Conservation (phyloP, 2,888 invertebrate species). For the Drosophila prolongata region DNA sequence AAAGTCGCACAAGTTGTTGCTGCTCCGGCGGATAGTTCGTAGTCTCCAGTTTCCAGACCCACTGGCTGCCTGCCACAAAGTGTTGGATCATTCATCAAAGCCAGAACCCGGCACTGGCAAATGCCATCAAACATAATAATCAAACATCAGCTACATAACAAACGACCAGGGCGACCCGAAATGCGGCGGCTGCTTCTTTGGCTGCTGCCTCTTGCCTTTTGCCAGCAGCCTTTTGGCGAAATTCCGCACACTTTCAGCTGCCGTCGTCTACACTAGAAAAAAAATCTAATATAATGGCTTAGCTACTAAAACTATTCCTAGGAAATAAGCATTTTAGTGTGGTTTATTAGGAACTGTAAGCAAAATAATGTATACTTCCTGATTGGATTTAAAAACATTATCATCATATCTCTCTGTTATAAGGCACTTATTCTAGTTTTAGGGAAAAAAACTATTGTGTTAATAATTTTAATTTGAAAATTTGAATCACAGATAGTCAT, state of each 20-base stretch:
- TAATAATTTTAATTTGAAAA: no score
- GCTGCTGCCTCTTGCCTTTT: conserved; percentile 7
- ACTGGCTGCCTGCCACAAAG: conserved; percentile 66
- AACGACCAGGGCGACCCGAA: conserved; percentile 70
- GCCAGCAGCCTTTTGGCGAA: conserved; percentile 34
- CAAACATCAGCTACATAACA: conserved; percentile 78
- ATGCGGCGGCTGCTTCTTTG: conserved; percentile 54
- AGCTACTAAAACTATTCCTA: no score
- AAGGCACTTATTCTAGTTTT: no score
- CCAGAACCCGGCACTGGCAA: conserved; percentile 49
- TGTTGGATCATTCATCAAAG: conserved; percentile 76
- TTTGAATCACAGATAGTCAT: no score
- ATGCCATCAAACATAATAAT: conserved; percentile 79
- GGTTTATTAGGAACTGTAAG: no score
- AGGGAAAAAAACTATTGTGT: no score
- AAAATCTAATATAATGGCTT: neutral
- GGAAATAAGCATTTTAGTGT: no score
- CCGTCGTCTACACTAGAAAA: conserved; percentile 10
- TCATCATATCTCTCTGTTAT: no score
- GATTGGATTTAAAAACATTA: no score
- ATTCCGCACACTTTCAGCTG: conserved; percentile 31
- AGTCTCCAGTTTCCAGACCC: conserved; percentile 54
- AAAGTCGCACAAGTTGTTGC: conserved; percentile 50
- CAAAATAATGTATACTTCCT: no score
- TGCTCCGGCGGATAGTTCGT: conserved; percentile 39